Base-by-base conservation (phyloP, 2,113 vertebrate species). In the Pleuronectes platessa region DNA sequence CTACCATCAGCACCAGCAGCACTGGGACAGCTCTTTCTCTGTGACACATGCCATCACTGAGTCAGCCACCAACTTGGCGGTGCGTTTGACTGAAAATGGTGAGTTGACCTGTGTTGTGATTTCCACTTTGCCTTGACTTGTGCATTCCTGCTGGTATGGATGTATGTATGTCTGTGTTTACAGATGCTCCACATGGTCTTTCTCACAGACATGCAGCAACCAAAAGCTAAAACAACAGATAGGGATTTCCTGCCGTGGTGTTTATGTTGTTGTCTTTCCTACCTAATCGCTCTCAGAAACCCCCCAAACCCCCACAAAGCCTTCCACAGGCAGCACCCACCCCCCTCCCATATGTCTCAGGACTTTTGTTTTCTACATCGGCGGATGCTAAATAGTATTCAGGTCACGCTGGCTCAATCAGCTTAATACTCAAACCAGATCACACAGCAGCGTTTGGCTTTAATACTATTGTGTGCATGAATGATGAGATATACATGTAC, bases 11-110 rank as follows among this genome's bases (percentile, higher is more conserved):
- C 68, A 81, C 8, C 85, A 89, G 47, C 83, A 87, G 53, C 65
- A 82, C 61, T 88, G 71, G 82, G 84, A 89, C 14, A 82, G 82
- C 66, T 78, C 89, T 9, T 84, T 72, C 69, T 73, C 74, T 8
- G 75, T 90, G 65, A 88, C 86, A 78, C 88, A 89, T 84, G 86
- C 89, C 90, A 90, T 90, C 85, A 74, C 85, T 68, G 87, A 91
- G 81, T 90, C 89, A 0, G 75, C 88, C 54, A 83, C 86, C 65
- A 84, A 87, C 82, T 81, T 89, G 75, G 88, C 87, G 0, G 81
- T 88, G 65, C 75, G 75, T 68, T 74, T 92, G 71, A 91, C 77
- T 65, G 87, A 91, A 84, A 89, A 91, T 37, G 87, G 91, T 92
- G 59, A 92, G 91, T 90, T 61, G 21, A 9, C n/a, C 3, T 60